Evolutionary conservation across 2,888 invertebrate species (phyloP).

Genomic region (Eledona agricola): DNA sequence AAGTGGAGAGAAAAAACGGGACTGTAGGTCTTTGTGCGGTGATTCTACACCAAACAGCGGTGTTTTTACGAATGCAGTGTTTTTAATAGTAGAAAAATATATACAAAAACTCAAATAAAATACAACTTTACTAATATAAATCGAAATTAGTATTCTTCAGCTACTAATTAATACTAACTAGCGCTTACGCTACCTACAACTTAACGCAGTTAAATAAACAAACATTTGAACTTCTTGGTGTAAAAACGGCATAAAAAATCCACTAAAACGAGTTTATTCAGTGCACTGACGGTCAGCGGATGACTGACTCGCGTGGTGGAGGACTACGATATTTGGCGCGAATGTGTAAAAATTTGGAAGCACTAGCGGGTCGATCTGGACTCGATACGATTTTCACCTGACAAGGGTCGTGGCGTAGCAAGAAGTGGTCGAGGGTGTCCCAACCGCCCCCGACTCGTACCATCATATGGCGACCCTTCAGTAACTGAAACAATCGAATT

Average conservation of each 20-base stretch:
- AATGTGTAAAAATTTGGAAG: slow-evolving; percentile 71
- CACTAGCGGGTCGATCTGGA: slow-evolving; percentile 52
- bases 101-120: slow-evolving; percentile 42
- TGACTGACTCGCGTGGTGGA: slow-evolving; percentile 69
- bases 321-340: slow-evolving; percentile 78
- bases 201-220: slow-evolving; percentile 40
- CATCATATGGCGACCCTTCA: slow-evolving; percentile 95
- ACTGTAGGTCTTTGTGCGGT: no score
- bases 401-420: slow-evolving; percentile 87
- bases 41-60: slow-evolving; percentile 13
- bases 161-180: slow-evolving; percentile 25
- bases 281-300: slow-evolving; percentile 50
- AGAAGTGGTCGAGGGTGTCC: slow-evolving; percentile 93
- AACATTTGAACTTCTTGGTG: slow-evolving; percentile 46
- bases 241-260: slow-evolving; percentile 27
- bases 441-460: slow-evolving; percentile 94
- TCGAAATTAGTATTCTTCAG: slow-evolving; percentile 15
- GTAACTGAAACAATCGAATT: slow-evolving; percentile 75
- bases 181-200: slow-evolving; percentile 42
- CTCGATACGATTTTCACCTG: slow-evolving; percentile 68
- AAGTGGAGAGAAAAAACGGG: slow-evolving; percentile 5
- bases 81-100: slow-evolving; percentile 52
- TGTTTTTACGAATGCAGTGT: slow-evolving; percentile 22
- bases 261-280: slow-evolving; percentile 26
- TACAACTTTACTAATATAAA: slow-evolving; percentile 27